These are phyloP conservation scores for Alectoris magna DNA, from an alignment of 2,797 vertebrate species.

Conservation along the genomic window DNA sequence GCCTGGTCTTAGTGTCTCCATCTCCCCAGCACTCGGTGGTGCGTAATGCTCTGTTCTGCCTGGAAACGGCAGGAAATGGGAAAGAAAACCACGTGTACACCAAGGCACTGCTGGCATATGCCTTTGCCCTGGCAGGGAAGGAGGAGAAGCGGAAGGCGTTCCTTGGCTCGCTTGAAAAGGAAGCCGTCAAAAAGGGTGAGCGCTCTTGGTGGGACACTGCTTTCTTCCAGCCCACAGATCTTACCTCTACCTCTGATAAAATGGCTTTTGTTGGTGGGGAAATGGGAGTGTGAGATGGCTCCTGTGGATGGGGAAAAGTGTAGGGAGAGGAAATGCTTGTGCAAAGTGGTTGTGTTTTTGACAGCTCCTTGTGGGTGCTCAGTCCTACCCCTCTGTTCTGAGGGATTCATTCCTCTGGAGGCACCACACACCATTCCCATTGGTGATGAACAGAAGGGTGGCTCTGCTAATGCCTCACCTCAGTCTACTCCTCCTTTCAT, in stretches of 20 bases:
- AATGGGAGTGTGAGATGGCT: neutral
- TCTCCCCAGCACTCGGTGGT: constrained; percentile 46
- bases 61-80: constrained; percentile 32
- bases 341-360: neutral
- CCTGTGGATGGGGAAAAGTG: neutral
- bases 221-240: neutral
- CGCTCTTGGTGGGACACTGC: neutral
- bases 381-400: fast-evolving
- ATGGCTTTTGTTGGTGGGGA: neutral
- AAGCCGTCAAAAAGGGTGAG: constrained; percentile 69
- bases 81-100: constrained; percentile 54
- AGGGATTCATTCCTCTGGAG: neutral
- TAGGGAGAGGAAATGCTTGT: neutral
- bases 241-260: neutral
- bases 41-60: constrained; percentile 61
- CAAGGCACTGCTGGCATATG: constrained; percentile 71
- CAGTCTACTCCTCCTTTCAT: no score
- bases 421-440: no score
- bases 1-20: no score
- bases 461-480: no score
- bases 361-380: neutral
- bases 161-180: constrained; percentile 48
- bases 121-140: constrained; percentile 72
- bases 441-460: no score
- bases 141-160: constrained; percentile 9